Evolutionary conservation across 2,797 vertebrate genomes (phyloP), one percentile per base, ranked within the genome.

Genomic region (Oreonectes daqikongensis): DNA sequence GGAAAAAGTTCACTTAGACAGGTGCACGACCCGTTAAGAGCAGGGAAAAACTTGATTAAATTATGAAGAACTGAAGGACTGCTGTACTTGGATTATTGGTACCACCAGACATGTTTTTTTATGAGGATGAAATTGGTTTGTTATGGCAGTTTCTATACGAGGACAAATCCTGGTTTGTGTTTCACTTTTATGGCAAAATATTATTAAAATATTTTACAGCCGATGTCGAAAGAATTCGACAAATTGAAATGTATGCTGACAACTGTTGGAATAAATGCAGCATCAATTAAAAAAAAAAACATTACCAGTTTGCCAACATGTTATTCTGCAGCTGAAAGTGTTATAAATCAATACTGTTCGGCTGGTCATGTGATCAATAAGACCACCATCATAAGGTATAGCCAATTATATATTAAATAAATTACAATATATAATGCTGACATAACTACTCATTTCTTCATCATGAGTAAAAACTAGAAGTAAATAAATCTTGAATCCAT

Each of bases 51-150:
- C 75, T 85, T 60, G 59, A 88, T 87, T 89, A 86, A 90, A 91
- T 88, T 89, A 78, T 72, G 69, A 83, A 85, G 42, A 82, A 82
- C 32, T 87, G 79, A 89, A 87, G 84, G 82, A 90, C 85, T 85
- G 87, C 90, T 91, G 89, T 89, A 57, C 66, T 84, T 83, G 85
- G 88, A 90, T 92, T 90, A 90, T 82, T 53, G 80, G 81, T 72
- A 85, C 79, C 83, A 84, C 85, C 84, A 89, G 87, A 90, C 89
- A 89, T 89, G 86, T 80, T 83, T 35, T 35, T 88, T 85, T 78
- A 80, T 59, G 82, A 84, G 86, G 87, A 90, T 87, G 82, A 92
- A 91, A 91, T 90, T 83, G 77, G 88, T 90, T 88, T 84, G 90
- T 86, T 87, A 78, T 82, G 86, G 83, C 74, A 83, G 83, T 84